Evolutionary conservation across 1,140 invertebrate species (phyloP), one percentile per base, ranked within the genome.

Genomic region (Colletes latitarsis): DNA sequence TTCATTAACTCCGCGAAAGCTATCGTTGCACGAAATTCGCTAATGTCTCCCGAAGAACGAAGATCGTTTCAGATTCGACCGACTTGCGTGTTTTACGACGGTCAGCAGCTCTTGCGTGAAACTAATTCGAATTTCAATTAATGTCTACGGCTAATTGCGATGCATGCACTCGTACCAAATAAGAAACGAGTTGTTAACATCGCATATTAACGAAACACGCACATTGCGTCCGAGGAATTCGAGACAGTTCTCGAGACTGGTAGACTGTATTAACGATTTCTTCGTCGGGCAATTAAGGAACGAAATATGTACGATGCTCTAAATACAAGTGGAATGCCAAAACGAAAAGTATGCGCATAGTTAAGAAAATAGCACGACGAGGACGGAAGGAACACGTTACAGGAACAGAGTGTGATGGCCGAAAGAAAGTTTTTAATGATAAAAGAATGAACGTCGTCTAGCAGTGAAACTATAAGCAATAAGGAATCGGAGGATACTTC

Each of bases 101-200:
- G 9, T 53, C 14, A n/a, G 57, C 53, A 12, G 9, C 30, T 14
- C 9, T 57, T 39, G 9, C 57, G 68, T 15, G 60, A 82, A 73
- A 39, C 17, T 55, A 69, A 75, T 77, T 82, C 21, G 6, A 30
- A 53, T 46, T 53, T 66, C 58, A 73, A 85, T 85, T 85, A 77
- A 71, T 49, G 14, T 15, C 10, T 49, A 15, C 46, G 5, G 43
- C 43, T 49, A 67, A 67, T 67, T 49, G n/a, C 21, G 21, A 12
- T 58, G 30, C 81, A 43, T n/a, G 62, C 41, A 12, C 57, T 43
- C 67, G 88, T 75, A 75, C 88, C 60, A 89, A 69, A 88, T 89
- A 80, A 80, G 71, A 90, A 90, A 43, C 89, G 69, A 87, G 86
- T 86, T 88, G 82, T 77, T 80, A 41, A 87, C 85, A 78, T 64